Percentiles rank a stretch among this genome's conserved stretches.
phyloP scores from a whole-genome alignment of 2,113 vertebrate genomes.

The Verasper variegatus region DNA sequence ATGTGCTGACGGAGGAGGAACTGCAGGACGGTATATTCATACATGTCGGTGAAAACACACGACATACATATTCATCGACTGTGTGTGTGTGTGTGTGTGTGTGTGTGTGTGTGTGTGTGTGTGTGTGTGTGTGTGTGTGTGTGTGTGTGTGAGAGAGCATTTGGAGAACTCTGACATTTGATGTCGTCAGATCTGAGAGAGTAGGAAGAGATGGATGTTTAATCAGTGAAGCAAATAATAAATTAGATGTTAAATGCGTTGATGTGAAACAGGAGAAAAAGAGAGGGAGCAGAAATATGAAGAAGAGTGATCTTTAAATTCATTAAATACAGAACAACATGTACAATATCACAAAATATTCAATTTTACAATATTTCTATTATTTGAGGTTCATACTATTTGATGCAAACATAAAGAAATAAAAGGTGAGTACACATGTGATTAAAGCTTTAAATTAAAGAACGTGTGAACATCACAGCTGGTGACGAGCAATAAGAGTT shows the following conservation, averaged over 20 bases:
- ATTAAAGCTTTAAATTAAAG: too few species aligned
- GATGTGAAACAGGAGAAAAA: background rate
- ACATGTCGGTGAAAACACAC: conserved; percentile 22
- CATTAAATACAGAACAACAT: too few species aligned
- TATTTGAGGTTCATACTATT: too few species aligned
- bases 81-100: conserved; percentile 1
- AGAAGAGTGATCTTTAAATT: too few species aligned
- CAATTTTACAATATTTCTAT: too few species aligned
- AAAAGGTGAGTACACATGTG: too few species aligned
- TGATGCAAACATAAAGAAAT: too few species aligned
- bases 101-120: background rate
- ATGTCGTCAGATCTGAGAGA: background rate
- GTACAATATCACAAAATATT: too few species aligned
- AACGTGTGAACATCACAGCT: too few species aligned
- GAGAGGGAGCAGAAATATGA: too few species aligned
- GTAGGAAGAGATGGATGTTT: conserved; percentile 27
- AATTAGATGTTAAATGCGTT: background rate
- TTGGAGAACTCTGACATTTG: conserved; percentile 3
- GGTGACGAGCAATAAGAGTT: too few species aligned
- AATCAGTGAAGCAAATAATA: conserved; percentile 18
- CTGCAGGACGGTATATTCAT: background rate
- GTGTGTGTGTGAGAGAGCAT: conserved; percentile 8
- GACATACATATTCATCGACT: background rate
- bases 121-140: background rate
- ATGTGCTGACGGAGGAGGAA: conserved; percentile 64